Evolutionary conservation across 1,140 invertebrate species (phyloP), one percentile per base, ranked within the genome.

Genomic region (Cryptotermes secundus): DNA sequence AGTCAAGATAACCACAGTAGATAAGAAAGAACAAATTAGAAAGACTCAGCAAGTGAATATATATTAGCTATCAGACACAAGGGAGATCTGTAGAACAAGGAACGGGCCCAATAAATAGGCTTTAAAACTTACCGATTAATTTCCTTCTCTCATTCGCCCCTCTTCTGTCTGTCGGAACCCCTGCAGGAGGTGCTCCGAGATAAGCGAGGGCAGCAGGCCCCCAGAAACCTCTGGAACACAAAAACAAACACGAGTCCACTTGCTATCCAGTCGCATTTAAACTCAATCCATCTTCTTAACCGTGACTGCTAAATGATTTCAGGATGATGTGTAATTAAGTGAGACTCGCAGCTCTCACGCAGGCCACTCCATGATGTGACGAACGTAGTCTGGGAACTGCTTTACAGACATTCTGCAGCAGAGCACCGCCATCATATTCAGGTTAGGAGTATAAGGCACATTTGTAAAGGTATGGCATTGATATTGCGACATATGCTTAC

Each of bases 51-150:
- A 72, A 72, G 59, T 72, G 59, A 72, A 72, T 72, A 72, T 31
- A 72, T n/a, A 72, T 72, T n/a, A 72, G 31, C 59, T 9, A 72
- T 72, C 59, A 72, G 26, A 9, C 26, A 7, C 26, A 72, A 10
- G 26, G 59, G 59, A 22, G 59, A 72, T 31, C 26, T 31, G n/a
- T 26, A 2, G 26, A 72, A 59, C 53, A 59, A 59, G 7, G 4
- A 59, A 72, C 59, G 31, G 59, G 31, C 31, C n/a, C 26, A 72
- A 72, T 72, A 72, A 72, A 72, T 72, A 72, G 59, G 59, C 31
- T 72, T 72, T 72, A 72, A 72, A 72, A 72, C 59, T 72, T 26
- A 72, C 59, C 59, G 59, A 72, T 72, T 72, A 72, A 72, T 72
- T 72, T 72, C 14, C 26, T 72, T 0, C 45, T 26, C 12, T 72